Base-by-base conservation (phyloP, 2,888 invertebrate genomes). In the Campaea margaritaria region DNA sequence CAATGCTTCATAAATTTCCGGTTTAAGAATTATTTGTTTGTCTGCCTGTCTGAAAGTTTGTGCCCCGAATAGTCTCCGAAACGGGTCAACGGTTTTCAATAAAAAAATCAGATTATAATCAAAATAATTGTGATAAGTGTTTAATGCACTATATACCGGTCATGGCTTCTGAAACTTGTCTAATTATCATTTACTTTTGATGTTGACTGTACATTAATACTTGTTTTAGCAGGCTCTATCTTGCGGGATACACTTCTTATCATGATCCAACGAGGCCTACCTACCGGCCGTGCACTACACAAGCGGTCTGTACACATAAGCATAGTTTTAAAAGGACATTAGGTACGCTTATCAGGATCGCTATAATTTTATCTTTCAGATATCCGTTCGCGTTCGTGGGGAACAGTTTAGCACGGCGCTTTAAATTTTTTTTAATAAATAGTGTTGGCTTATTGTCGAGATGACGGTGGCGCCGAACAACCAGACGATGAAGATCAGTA, bases 401-500 rank as follows among this genome's bases (percentile, higher is more conserved):
- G 31, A 14, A 42, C 50, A 45, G 51, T 46, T 42, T 27, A 16
- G 21, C 42, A 38, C 48, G 9, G 28, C 39, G 38, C 21, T 15
- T 5, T 13, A n/a, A n/a, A n/a, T 14, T 45, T 28, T 31, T 44
- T 51, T 46, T 46, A 36, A 46, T 41, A 1, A 28, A 36, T 15
- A 41, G 41, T 53, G 31, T n/a, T 31, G n/a, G 21, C 21, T 7
- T 44, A 13, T 1, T 14, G 16, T 28, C 51, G 74, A 68, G 69
- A 79, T 80, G 78, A 61, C 39, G 61, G 58, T 11, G 57, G 57
- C 44, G 48, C 64, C 67, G 8, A 78, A 79, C 54, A 65, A 68
- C 12, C 75, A 78, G 48, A 83, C 76, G 45, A 85, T 91, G 79
- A 80, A 83, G 70, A 83, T 91, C 27, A 83, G 70, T 8, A 91